Conservation (phyloP, 2,888 invertebrate species). For the Cephus sareptanus region DNA sequence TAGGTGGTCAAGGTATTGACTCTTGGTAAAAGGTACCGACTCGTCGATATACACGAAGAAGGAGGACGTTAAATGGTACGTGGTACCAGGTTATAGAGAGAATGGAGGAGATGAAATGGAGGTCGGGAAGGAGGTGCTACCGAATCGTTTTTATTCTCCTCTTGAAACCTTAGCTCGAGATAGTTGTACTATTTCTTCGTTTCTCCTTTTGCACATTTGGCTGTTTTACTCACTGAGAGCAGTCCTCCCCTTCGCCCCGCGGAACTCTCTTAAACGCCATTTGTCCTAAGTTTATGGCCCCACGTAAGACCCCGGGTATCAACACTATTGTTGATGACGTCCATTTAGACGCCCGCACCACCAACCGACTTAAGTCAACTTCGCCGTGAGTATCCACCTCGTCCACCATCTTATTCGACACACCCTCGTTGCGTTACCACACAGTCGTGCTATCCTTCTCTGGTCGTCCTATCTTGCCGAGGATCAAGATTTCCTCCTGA, state of each 20-base stretch:
- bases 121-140: not conserved
- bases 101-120: not conserved
- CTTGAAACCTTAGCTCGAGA: not conserved
- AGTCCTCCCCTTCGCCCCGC: not conserved
- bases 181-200: not conserved
- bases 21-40: not conserved
- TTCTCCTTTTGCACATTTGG: not conserved
- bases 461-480: not conserved
- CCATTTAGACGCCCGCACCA: constrained; percentile 32
- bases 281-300: constrained; percentile 48
- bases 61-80: not conserved
- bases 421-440: not conserved
- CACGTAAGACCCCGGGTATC: constrained; percentile 41
- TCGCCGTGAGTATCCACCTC: not conserved
- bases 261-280: constrained; percentile 41
- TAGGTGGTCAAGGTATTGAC: not conserved
- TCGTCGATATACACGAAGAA: not conserved
- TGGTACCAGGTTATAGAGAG: constrained; percentile 5
- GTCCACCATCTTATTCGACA: not conserved
- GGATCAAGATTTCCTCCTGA: not conserved
- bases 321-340: constrained; percentile 43
- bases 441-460: not conserved
- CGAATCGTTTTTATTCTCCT: not conserved
- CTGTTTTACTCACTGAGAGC: not conserved
- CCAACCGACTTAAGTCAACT: not conserved